phyloP scores from a whole-genome alignment of 2,888 invertebrate genomes.

The Caenorhabditis sp. region DNA sequence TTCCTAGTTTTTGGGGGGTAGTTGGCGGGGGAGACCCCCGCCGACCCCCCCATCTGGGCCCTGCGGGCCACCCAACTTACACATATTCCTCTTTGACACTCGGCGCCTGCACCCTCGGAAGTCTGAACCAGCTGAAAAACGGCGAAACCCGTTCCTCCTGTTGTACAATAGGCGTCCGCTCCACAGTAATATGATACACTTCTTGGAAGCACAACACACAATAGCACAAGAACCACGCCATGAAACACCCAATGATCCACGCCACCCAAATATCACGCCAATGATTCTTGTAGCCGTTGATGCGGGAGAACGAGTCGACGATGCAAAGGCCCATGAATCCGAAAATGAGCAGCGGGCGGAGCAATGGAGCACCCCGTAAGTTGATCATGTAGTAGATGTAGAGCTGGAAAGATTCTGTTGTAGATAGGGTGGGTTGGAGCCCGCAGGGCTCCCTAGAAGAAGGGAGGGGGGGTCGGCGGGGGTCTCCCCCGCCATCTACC shows the following conservation, averaged over 20 bases:
- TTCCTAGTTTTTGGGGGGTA: too few relatives aligned
- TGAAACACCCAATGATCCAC: constrained; percentile 72
- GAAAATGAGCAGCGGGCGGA: constrained; percentile 73
- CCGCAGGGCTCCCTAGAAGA: too few relatives aligned
- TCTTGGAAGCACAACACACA: constrained; percentile 71
- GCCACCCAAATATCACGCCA: constrained; percentile 74
- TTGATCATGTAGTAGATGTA: constrained; percentile 73
- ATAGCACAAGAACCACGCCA: constrained; percentile 72
- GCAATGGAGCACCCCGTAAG: constrained; percentile 72
- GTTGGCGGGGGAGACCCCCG: too few relatives aligned
- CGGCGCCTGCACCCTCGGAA: constrained; percentile 70
- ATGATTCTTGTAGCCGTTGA: constrained; percentile 72
- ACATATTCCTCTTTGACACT: constrained; percentile 70
- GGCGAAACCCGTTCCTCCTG: constrained; percentile 62
- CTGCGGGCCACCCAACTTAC: constrained; percentile 52
- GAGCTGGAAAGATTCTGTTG: constrained; percentile 71
- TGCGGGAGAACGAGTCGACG: constrained; percentile 72
- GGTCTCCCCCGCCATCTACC: too few relatives aligned
- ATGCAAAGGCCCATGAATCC: constrained; percentile 72
- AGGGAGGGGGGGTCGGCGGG: too few relatives aligned
- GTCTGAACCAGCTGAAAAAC: constrained; percentile 71
- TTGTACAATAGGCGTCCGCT: constrained; percentile 48
- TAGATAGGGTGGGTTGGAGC: too few relatives aligned
- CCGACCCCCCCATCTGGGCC: too few relatives aligned
- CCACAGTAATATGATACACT: constrained; percentile 65